Evolutionary conservation across 2,888 invertebrate genomes (phyloP).

Genomic region (Agrotis ipsilon): DNA sequence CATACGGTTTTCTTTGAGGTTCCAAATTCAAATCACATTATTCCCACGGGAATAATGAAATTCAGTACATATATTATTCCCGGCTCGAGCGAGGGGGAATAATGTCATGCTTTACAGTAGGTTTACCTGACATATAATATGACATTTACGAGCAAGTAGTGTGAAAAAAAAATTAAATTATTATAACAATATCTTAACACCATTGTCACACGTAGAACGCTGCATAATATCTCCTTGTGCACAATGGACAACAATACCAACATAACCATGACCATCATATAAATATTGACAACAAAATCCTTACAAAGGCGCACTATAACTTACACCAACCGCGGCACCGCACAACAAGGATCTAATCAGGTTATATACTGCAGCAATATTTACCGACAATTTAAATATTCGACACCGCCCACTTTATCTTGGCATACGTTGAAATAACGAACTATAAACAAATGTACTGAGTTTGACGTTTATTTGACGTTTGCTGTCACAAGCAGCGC

Average conservation of each 20-base stretch:
- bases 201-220: not conserved
- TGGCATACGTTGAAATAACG: constrained; percentile 22
- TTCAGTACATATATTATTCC: too few relatives aligned
- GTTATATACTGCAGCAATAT: constrained; percentile 65
- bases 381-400: constrained; percentile 67
- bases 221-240: constrained; percentile 3
- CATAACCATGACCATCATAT: constrained; percentile 38
- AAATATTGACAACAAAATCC: constrained; percentile 52
- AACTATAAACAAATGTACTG: constrained; percentile 27
- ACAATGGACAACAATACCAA: constrained; percentile 32
- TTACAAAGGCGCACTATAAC: constrained; percentile 47
- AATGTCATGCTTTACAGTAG: too few relatives aligned
- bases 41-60: too few relatives aligned
- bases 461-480: constrained; percentile 43
- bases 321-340: constrained; percentile 46
- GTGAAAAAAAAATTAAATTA: not conserved
- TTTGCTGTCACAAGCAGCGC: constrained; percentile 25
- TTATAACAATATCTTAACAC: not conserved
- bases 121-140: too few relatives aligned
- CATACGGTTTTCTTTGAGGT: too few relatives aligned
- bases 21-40: too few relatives aligned
- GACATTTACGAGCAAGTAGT: too few relatives aligned
- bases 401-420: constrained; percentile 36
- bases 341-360: constrained; percentile 61
- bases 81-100: too few relatives aligned